Conservation (phyloP, 1,140 invertebrate species). For the Brachionus rotundiformis region DNA sequence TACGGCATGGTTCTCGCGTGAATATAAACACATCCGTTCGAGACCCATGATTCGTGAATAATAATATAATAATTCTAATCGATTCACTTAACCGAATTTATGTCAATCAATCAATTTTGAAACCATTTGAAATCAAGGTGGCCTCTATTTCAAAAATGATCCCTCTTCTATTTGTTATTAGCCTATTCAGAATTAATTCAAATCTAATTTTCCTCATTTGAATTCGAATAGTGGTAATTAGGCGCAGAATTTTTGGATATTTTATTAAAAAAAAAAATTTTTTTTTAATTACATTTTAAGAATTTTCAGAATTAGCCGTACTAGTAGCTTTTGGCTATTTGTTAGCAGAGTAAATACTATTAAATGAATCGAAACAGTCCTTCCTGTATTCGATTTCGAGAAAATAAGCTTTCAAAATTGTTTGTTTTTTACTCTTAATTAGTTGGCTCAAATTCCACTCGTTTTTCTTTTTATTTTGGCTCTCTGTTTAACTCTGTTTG, state of each 20-base stretch:
- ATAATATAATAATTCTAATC: neutral
- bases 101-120: slow-evolving; percentile 38
- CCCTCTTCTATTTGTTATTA: neutral
- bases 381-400: slow-evolving; percentile 8
- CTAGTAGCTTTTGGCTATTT: slow-evolving; percentile 28
- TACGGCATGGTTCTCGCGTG: neutral
- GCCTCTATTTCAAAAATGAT: slow-evolving; percentile 14
- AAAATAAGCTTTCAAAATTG: slow-evolving; percentile 30
- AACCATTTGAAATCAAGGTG: neutral
- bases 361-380: slow-evolving; percentile 27
- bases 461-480: neutral
- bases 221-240: slow-evolving; percentile 23
- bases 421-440: slow-evolving; percentile 27
- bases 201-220: slow-evolving; percentile 35
- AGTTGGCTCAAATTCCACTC: slow-evolving; percentile 1
- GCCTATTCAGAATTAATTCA: neutral
- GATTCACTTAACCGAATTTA: slow-evolving; percentile 39
- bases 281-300: slow-evolving; percentile 9
- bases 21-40: slow-evolving; percentile 19
- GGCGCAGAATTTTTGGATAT: neutral
- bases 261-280: neutral
- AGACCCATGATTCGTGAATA: slow-evolving; percentile 6
- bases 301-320: neutral
- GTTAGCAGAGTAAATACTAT: neutral
- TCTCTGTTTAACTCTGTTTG: neutral